Conservation (phyloP, 2,888 invertebrate genomes). For the Eubasilissa splendida region DNA sequence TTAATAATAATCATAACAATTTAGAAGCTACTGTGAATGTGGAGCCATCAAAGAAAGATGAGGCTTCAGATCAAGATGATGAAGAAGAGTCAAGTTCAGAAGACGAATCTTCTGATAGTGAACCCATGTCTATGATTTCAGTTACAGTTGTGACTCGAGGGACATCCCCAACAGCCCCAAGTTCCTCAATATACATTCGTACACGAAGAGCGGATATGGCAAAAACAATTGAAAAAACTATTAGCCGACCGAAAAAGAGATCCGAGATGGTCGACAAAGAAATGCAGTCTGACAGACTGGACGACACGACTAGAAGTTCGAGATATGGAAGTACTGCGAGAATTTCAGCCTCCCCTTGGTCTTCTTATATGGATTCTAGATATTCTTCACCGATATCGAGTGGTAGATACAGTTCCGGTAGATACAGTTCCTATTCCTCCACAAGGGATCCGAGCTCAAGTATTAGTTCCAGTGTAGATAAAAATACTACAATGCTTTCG, state of each 20-base stretch:
- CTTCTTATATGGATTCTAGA: slow-evolving; percentile 73
- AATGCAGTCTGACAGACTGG: slow-evolving; percentile 81
- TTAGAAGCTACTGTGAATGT: slow-evolving; percentile 49
- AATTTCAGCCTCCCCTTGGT: slow-evolving; percentile 76
- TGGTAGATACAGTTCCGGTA: slow-evolving; percentile 60
- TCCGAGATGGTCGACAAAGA: slow-evolving; percentile 79
- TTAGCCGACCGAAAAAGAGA: slow-evolving; percentile 74
- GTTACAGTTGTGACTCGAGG: slow-evolving; percentile 81
- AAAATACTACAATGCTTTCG: slow-evolving; percentile 18
- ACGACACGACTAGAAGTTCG: slow-evolving; percentile 78
- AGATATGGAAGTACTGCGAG: slow-evolving; percentile 76
- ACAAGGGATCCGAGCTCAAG: slow-evolving; percentile 57
- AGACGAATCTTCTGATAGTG: slow-evolving; percentile 65
- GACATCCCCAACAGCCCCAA: slow-evolving; percentile 85
- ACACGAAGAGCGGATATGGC: slow-evolving; percentile 82
- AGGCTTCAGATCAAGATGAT: slow-evolving; percentile 58
- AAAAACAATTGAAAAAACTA: slow-evolving; percentile 80
- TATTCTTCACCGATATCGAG: slow-evolving; percentile 62
- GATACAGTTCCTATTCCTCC: slow-evolving; percentile 61
- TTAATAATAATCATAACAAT: slow-evolving; percentile 2
- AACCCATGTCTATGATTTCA: slow-evolving; percentile 65
- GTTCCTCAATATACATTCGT: slow-evolving; percentile 75
- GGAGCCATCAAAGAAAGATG: slow-evolving; percentile 58
- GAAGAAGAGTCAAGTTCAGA: slow-evolving; percentile 59
- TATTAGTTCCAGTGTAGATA: not conserved